Conservation (phyloP, 1,140 invertebrate species). For the Macrotrachela quadricornifera region DNA sequence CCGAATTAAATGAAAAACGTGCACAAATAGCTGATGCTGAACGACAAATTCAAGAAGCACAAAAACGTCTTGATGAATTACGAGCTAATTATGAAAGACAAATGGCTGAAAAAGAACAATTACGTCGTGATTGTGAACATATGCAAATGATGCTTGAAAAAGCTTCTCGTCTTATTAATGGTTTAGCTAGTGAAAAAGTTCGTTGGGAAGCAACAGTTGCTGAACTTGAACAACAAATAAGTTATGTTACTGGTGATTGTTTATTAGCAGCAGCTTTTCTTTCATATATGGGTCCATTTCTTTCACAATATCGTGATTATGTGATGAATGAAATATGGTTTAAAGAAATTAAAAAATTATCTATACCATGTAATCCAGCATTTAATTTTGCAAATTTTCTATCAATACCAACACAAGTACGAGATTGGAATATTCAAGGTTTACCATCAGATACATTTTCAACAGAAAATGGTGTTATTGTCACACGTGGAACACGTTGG, state of each 20-base stretch:
- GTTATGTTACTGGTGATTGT: slow-evolving; percentile 46
- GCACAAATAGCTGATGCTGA: slow-evolving; percentile 47
- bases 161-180: slow-evolving; percentile 46
- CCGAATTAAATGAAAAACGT: slow-evolving; percentile 50
- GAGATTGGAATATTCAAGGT: slow-evolving; percentile 68
- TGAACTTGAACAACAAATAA: slow-evolving; percentile 25
- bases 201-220: slow-evolving; percentile 54
- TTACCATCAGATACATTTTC: slow-evolving; percentile 62
- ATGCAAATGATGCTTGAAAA: slow-evolving; percentile 46
- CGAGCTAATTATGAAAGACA: slow-evolving; percentile 43
- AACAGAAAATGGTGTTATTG: slow-evolving; percentile 69
- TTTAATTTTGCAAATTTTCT: slow-evolving; percentile 50
- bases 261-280: slow-evolving; percentile 55
- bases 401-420: slow-evolving; percentile 39
- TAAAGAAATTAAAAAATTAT: slow-evolving; percentile 27
- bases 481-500: slow-evolving; percentile 48
- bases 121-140: slow-evolving; percentile 44
- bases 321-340: slow-evolving; percentile 35
- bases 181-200: slow-evolving; percentile 47
- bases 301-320: slow-evolving; percentile 51
- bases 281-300: slow-evolving; percentile 60
- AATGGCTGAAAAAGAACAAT: slow-evolving; percentile 51
- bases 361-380: slow-evolving; percentile 42
- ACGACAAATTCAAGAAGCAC: slow-evolving; percentile 41
- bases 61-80: slow-evolving; percentile 37